Evolutionary conservation across 2,797 vertebrate species (phyloP), one percentile per base, ranked within the genome.

Genomic region (Myotis planiceps): DNA sequence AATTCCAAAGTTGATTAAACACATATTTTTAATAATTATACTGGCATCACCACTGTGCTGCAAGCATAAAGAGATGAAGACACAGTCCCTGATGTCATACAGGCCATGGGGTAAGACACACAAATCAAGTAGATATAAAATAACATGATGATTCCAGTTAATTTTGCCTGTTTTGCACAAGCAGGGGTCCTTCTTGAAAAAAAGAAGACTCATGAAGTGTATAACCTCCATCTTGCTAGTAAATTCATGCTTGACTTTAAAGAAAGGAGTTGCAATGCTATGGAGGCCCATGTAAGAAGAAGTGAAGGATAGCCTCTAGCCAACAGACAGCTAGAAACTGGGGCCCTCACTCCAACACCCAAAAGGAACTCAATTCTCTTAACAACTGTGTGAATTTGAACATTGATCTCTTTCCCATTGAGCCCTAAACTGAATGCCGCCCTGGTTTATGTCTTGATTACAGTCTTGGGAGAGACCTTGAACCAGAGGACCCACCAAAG

Each of bases 101-200:
- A 55, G 0, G 3, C 4, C 21, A 63, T 19, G 2, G 8, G 2
- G 2, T 47, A 51, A 74, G 14, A 16, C 0, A 19, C 0, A 25
- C 7, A 79, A 69, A 55, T 90, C 13, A 55, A 80, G 71, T 2
- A 72, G 2, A 27, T 82, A 21, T 18, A 60, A 71, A 83, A 74
- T 29, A 79, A 71, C 23, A 37, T 49, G 32, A 32, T 37, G 27
- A 65, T 80, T 76, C n/a, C 12, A 34, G 51, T 80, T 42, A 39
- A 0, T 75, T 87, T 75, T 39, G 34, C 55, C 32, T 80, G 2
- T 13, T 69, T 68, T 63, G 27, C 29, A 32, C 12, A 49, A 37
- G 2, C 8, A 84, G 15, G 16, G 23, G 6, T 12, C 3, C 21
- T 69, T 83, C 6, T 7, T 71, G 12, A 37, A 66, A 75, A 25